A percentile compares a stretch with the other conserved stretches of the same genome.
These are phyloP conservation scores for Rhynchotus rufescens DNA, from an alignment of 2,797 vertebrate genomes.

Conservation along the genomic window DNA sequence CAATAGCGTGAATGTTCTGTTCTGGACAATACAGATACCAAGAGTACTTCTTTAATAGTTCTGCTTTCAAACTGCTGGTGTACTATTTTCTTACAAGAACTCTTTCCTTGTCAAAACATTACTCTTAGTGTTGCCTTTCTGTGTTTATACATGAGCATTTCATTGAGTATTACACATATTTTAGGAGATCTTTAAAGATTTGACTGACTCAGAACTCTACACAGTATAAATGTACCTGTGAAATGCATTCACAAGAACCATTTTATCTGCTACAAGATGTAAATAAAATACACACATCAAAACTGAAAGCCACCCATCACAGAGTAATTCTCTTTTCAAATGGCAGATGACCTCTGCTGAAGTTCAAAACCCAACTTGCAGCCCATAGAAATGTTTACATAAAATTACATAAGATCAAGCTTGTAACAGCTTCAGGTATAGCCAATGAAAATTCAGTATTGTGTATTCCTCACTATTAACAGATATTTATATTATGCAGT, in stretches of 20 bases:
- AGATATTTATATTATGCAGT: neutral
- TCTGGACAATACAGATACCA: neutral
- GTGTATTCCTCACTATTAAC: neutral
- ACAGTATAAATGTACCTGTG: neutral
- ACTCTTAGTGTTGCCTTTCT: neutral
- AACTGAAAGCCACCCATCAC: fast-evolving
- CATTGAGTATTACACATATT: neutral
- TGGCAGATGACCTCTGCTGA: neutral
- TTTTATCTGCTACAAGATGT: neutral
- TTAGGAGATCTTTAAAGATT: neutral
- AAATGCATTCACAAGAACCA: neutral
- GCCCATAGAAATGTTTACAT: neutral
- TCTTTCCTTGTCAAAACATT: neutral
- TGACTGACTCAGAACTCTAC: neutral
- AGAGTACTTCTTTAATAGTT: neutral
- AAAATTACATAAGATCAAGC: neutral
- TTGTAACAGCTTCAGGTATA: neutral
- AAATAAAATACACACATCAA: neutral
- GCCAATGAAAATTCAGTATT: neutral
- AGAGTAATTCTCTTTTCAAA: neutral
- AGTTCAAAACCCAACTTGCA: neutral
- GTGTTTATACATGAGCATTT: neutral
- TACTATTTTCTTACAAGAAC: neutral
- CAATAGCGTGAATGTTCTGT: neutral
- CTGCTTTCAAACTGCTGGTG: neutral